phyloP scores from a whole-genome alignment of 2,113 vertebrate genomes.

The Trogon melanurus region DNA sequence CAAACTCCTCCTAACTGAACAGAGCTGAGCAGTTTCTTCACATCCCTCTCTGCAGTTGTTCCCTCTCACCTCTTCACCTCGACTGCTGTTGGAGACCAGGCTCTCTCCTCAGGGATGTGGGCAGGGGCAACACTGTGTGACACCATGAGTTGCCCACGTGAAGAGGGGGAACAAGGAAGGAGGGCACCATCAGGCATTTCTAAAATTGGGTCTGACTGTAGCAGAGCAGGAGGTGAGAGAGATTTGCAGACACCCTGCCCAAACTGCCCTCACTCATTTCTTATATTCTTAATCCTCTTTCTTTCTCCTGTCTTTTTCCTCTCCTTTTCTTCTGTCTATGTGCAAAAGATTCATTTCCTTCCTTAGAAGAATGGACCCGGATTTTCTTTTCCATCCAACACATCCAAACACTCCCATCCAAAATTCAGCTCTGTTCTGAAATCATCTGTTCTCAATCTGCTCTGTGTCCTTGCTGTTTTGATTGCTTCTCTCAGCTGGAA shows the following conservation, averaged over 20 bases:
- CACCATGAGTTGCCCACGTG: neutral
- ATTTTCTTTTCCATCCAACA: neutral
- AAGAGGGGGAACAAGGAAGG: neutral
- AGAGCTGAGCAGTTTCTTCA: constrained; percentile 42
- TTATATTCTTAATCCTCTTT: neutral
- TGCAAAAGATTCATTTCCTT: neutral
- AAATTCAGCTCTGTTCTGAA: neutral
- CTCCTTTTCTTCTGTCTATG: neutral
- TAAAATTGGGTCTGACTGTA: neutral
- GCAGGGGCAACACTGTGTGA: neutral
- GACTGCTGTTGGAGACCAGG: neutral
- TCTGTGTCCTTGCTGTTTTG: neutral
- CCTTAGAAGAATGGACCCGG: neutral
- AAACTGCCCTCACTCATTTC: neutral
- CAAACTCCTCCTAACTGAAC: constrained; percentile 37
- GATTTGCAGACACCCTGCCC: neutral
- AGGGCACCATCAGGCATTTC: neutral
- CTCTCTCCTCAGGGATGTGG: neutral
- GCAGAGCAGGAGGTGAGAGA: neutral
- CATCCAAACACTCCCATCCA: neutral
- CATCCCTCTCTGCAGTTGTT: neutral
- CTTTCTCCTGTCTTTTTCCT: too few relatives aligned
- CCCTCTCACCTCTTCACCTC: neutral
- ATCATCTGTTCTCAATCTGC: neutral
- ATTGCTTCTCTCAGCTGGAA: neutral